These are phyloP conservation scores for Rhagophthalmus giganteus DNA, from an alignment of 2,888 invertebrate genomes.

Conservation along the genomic window DNA sequence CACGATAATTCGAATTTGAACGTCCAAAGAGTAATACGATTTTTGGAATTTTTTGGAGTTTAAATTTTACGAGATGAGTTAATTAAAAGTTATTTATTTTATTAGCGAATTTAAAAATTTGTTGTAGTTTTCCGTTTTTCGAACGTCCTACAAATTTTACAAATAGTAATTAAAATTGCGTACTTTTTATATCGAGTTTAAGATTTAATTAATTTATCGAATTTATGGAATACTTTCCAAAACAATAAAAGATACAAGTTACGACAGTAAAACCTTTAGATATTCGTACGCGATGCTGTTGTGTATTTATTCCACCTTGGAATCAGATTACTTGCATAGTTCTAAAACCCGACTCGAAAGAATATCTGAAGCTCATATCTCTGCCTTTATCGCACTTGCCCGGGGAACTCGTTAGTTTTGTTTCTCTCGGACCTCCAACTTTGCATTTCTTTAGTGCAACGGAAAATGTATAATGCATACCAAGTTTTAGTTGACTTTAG, in stretches of 20 bases:
- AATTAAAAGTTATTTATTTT: too few species aligned
- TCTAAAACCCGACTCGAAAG: slow-evolving; percentile 17
- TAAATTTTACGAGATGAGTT: too few species aligned
- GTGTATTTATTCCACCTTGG: slow-evolving; percentile 36
- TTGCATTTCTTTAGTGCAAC: slow-evolving; percentile 30
- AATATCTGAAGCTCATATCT: slow-evolving; percentile 27
- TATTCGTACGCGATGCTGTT: slow-evolving; percentile 33
- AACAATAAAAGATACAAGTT: slow-evolving; percentile 23
- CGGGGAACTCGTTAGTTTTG: slow-evolving; percentile 12
- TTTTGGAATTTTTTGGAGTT: too few species aligned
- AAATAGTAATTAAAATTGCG: too few species aligned
- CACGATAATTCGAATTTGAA: too few species aligned
- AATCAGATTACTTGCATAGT: slow-evolving; percentile 35
- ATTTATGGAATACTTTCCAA: too few species aligned
- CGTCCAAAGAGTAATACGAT: too few species aligned
- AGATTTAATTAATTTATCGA: too few species aligned
- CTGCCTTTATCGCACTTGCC: slow-evolving; percentile 25
- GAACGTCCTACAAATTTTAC: too few species aligned
- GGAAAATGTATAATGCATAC: slow-evolving; percentile 27
- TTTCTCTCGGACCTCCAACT: slow-evolving; percentile 35
- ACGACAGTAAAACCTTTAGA: slow-evolving; percentile 32
- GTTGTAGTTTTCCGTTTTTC: too few species aligned
- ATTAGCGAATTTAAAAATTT: too few species aligned
- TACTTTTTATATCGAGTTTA: too few species aligned
- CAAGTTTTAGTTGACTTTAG: slow-evolving; percentile 33